A percentile compares a stretch with the other conserved stretches of the same genome.
Evolutionary conservation across 2,797 vertebrate genomes (phyloP).

Genomic region (Alcedo quadribrachys): DNA sequence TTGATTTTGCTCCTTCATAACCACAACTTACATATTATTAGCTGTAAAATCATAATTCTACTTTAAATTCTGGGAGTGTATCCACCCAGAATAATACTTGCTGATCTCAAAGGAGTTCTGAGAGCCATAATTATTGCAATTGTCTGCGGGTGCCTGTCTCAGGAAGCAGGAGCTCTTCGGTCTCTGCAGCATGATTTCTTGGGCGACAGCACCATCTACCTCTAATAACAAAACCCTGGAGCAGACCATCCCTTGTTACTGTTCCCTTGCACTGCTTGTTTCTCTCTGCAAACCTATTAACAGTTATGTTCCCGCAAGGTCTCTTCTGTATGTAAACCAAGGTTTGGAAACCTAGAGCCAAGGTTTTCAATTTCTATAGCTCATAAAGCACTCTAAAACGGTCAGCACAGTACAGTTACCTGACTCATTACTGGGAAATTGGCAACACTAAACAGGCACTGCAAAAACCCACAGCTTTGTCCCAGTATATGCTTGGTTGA

Average conservation of each 20-base stretch:
- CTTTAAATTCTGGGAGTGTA: neutral
- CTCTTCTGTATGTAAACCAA: neutral
- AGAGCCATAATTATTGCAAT: conserved; percentile 14
- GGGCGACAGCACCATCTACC: conserved; percentile 73
- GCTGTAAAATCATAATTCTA: neutral
- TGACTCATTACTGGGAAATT: fast-evolving
- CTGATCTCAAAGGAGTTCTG: conserved; percentile 44
- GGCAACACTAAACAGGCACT: neutral
- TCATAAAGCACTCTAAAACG: neutral
- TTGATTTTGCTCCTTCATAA: neutral
- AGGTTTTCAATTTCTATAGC: neutral
- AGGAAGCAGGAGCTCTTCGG: neutral
- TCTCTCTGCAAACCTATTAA: neutral
- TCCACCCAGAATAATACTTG: neutral
- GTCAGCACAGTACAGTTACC: neutral
- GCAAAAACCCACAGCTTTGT: neutral
- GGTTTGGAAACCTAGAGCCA: neutral
- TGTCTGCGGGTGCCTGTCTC: conserved; percentile 33
- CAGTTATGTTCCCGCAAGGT: fast-evolving
- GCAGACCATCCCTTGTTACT: neutral
- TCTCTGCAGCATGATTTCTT: conserved; percentile 27
- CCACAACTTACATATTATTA: neutral
- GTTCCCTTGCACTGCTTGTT: neutral
- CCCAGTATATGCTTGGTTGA: neutral
- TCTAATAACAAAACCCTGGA: neutral